Base-by-base conservation (phyloP, 2,797 vertebrate genomes). In the Rachycentron canadum region DNA sequence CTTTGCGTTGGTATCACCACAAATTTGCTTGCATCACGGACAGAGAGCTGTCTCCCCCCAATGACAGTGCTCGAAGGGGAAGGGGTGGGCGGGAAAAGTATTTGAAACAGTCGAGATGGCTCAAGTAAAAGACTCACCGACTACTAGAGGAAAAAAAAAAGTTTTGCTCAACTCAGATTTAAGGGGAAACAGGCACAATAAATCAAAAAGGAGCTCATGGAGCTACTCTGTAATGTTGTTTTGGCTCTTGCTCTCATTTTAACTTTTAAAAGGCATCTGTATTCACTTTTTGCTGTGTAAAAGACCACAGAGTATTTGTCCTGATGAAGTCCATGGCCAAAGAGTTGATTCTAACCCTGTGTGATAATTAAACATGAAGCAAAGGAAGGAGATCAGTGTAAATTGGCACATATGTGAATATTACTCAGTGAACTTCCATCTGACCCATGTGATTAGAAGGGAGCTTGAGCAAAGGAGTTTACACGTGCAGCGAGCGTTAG, bases 361-460 rank as follows among this genome's bases (percentile, higher is more conserved):
- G 49, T 78, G 69, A 77, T 78, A 86, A 83, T 77, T 68, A 67
- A 81, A 87, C 71, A 84, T 59, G 76, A 76, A 70, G 79, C 76
- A 73, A 85, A 79, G 72, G 79, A 87, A 76, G 81, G 83, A 82
- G 71, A 80, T 83, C 61, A 72, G 83, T 73, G 82, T 76, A 88
- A 89, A 82, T 56, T 86, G 82, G 57, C 72, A 61, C 69, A 67
- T 62, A 59, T 67, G 79, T 69, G 67, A 79, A 75, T 83, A 66
- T 83, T 80, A 82, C 69, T 85, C 61, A 41, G 73, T 84, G 79
- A 91, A 84, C 88, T 84, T 79, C 53, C 70, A 67, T 67, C 43
- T 89, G 90, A 91, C 89, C 88, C 76, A 43, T 88, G 23, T 91
- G 91, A 92, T 93, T 91, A 88, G 82, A 85, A 49, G 67, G 43